phyloP scores from a whole-genome alignment of 1,140 invertebrate genomes.

The Philopotamus ludificatus region DNA sequence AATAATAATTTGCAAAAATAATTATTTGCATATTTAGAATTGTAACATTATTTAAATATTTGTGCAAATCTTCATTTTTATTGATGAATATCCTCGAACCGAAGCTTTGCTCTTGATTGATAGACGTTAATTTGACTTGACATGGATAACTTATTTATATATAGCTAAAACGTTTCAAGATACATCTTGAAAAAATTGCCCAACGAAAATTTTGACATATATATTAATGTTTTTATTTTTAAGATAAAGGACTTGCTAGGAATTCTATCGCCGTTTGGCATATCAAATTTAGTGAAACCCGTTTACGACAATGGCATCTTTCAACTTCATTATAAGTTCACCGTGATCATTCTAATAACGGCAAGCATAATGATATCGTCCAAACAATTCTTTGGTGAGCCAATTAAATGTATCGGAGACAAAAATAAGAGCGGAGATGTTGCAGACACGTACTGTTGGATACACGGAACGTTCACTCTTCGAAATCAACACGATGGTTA shows the following conservation, averaged over 20 bases:
- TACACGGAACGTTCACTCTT: slow-evolving; percentile 71
- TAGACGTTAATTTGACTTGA: too few relatives aligned
- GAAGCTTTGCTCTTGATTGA: too few relatives aligned
- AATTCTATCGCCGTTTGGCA: background rate
- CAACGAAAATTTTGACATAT: too few relatives aligned
- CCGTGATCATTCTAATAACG: slow-evolving; percentile 63
- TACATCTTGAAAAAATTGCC: too few relatives aligned
- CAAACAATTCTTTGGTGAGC: slow-evolving; percentile 73
- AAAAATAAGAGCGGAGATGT: slow-evolving; percentile 55
- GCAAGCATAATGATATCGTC: slow-evolving; percentile 66
- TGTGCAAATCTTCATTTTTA: too few relatives aligned
- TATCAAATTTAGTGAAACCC: background rate
- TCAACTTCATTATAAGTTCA: slow-evolving; percentile 62
- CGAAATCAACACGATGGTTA: slow-evolving; percentile 44
- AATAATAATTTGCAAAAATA: too few relatives aligned
- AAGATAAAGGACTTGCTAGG: background rate
- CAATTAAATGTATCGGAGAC: slow-evolving; percentile 64
- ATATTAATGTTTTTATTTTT: background rate
- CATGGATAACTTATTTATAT: too few relatives aligned
- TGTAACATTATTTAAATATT: too few relatives aligned
- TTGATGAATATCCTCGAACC: too few relatives aligned
- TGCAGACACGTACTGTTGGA: slow-evolving; percentile 76
- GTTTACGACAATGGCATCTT: slow-evolving; percentile 30
- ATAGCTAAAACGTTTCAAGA: too few relatives aligned
- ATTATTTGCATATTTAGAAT: too few relatives aligned